Conservation (phyloP, 2,797 vertebrate genomes). For the Schizopygopsis pylzovi region DNA sequence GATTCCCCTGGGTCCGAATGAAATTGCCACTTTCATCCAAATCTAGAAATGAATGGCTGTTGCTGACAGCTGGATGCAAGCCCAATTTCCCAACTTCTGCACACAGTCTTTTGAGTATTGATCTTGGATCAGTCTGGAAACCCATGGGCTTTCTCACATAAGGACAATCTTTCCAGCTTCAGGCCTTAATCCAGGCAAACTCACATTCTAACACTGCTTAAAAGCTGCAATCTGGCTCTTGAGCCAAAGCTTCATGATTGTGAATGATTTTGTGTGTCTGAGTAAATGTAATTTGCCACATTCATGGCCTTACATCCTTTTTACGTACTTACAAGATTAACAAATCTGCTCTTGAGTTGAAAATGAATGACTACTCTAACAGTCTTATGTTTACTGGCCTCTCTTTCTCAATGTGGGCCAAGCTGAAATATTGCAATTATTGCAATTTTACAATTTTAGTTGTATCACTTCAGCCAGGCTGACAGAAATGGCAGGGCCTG, state of each 20-base stretch:
- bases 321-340: constrained; percentile 44
- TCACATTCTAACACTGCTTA: not conserved
- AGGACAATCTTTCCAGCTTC: constrained; percentile 34
- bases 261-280: constrained; percentile 25
- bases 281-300: constrained; percentile 36
- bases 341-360: constrained; percentile 19
- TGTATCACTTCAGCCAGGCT: constrained; percentile 39
- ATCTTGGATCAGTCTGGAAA: constrained; percentile 8
- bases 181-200: constrained; percentile 36
- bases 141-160: not conserved
- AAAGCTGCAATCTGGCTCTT: constrained; percentile 39
- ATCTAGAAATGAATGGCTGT: not conserved
- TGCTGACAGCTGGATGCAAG: not conserved
- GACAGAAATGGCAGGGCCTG: constrained; percentile 24
- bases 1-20: not conserved
- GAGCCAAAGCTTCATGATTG: constrained; percentile 36
- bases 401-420: not conserved
- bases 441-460: constrained; percentile 33
- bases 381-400: constrained; percentile 26
- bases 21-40: not conserved
- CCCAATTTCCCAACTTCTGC: constrained; percentile 8
- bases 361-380: constrained; percentile 43
- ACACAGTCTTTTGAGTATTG: not conserved
- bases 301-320: constrained; percentile 31
- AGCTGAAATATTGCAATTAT: constrained; percentile 13